Base-by-base conservation (phyloP, 1,140 invertebrate species). In the Drosophila sechellia region DNA sequence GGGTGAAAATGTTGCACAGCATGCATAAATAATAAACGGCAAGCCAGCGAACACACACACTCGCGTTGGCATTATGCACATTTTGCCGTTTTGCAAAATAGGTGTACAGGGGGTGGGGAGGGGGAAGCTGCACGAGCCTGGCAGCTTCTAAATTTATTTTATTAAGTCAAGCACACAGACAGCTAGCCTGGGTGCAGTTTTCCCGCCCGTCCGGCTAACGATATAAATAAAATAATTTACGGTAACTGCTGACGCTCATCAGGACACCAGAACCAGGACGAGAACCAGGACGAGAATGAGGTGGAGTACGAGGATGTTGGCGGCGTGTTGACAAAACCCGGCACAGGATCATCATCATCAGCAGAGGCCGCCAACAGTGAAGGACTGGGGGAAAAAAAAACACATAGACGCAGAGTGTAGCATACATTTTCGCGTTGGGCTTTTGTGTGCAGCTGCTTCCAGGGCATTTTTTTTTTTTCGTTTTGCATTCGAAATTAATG, bases 221-320 rank as follows among this genome's bases (percentile, higher is more conserved):
- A 85, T 80, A 84, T 87, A 89, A 89, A 89, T 84, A 89, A 90
- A 89, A 89, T 89, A 89, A 89, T 89, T 89, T 89, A 89, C 79
- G 84, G 84, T 89, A 89, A 89, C 84, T 84, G 84, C 84, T 89
- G 84, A 76, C 77, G 84, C 84, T 89, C 84, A 89, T 89, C 84
- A 89, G 71, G 73, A 63, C 55, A 34, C 69, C 74, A 54, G 71
- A 55, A 60, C 59, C 40, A 58, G 57, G 35, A 27, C 15, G 1
- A n/a, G 6, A 4, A 37, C 68, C 64, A 56, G 71, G 50, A 53
- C 55, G 49, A 60, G 71, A 50, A 55, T 49, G 48, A 59, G 58
- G 37, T 22, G 20, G 20, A 22, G 20, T 22, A 17, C 11, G 42
- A 4, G 6, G 46, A 80, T 65, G 56, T 59, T 69, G 72, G 72